Evolutionary conservation across 2,888 invertebrate genomes (phyloP), one percentile per base, ranked within the genome.

Genomic region (Ochropacha duplaris): DNA sequence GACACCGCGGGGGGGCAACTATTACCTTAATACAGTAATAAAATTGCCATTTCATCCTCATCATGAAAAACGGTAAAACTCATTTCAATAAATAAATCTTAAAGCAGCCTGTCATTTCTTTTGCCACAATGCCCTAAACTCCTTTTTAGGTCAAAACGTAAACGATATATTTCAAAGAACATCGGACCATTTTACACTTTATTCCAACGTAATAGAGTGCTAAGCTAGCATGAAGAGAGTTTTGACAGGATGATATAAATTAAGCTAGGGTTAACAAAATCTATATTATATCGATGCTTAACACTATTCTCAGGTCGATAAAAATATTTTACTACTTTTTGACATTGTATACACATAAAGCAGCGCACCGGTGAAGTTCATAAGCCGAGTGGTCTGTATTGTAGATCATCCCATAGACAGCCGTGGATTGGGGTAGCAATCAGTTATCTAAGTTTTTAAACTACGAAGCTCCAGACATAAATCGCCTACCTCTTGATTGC

Each of bases 21-120:
- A n/a, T n/a, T n/a, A n/a, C n/a, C n/a, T n/a, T n/a, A n/a, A n/a
- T n/a, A n/a, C n/a, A n/a, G n/a, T n/a, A n/a, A n/a, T n/a, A n/a
- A n/a, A n/a, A n/a, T n/a, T n/a, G n/a, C n/a, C n/a, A n/a, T n/a
- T n/a, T n/a, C n/a, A n/a, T n/a, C n/a, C 19, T 52, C 31, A 19
- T 31, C 11, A 19, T 9, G 16, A 52, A 52, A 22, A 31, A 52
- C 26, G 28, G 26, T 50, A 14, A 50, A 24, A 26, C 28, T 31
- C 51, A 31, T 31, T n/a, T 51, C 31, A 51, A 31, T 52, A 52
- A 52, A 52, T 52, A 52, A 19, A 52, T 31, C 19, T 24, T n/a
- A 19, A 51, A n/a, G 22, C n/a, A 24, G 9, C 5, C 44, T 28
- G 12, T 12, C 12, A 12, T 31, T 31, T 28, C 28, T 50, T 50